phyloP scores from a whole-genome alignment of 2,797 vertebrate genomes.

The Gephyroberyx darwinii region DNA sequence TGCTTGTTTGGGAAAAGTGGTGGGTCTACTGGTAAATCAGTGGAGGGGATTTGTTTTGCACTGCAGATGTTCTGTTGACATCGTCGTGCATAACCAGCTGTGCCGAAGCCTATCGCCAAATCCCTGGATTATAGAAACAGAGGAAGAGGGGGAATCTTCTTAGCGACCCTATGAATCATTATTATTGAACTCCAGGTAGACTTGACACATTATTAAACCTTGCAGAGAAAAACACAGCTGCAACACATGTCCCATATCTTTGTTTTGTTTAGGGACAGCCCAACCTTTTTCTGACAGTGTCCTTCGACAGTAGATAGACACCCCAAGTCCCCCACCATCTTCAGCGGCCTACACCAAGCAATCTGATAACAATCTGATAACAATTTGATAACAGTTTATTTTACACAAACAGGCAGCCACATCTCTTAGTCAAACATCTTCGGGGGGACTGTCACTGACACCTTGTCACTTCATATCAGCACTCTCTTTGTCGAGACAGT shows the following conservation, averaged over 20 bases:
- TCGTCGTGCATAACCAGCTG: conserved; percentile 59
- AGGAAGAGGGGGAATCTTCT: conserved; percentile 22
- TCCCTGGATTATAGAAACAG: conserved; percentile 58
- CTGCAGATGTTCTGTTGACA: conserved; percentile 27
- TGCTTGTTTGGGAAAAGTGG: not conserved
- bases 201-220: conserved; percentile 5
- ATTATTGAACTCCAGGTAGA: conserved; percentile 15
- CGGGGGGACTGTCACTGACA: not conserved
- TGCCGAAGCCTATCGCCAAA: conserved; percentile 49
- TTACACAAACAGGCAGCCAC: not conserved
- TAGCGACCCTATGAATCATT: conserved; percentile 24
- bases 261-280: too few species aligned
- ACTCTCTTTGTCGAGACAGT: too few species aligned
- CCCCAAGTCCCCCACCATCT: too few species aligned
- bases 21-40: not conserved
- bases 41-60: not conserved
- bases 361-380: too few species aligned
- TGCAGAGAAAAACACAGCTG: conserved; percentile 19
- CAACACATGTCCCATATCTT: not conserved
- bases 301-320: too few species aligned
- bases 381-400: not conserved
- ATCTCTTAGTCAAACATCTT: conserved; percentile 1
- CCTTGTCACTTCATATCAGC: not conserved
- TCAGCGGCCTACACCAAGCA: too few species aligned
- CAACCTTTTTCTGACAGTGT: too few species aligned